Conservation (phyloP, 2,797 vertebrate species). For the Dicrostonyx torquatus region DNA sequence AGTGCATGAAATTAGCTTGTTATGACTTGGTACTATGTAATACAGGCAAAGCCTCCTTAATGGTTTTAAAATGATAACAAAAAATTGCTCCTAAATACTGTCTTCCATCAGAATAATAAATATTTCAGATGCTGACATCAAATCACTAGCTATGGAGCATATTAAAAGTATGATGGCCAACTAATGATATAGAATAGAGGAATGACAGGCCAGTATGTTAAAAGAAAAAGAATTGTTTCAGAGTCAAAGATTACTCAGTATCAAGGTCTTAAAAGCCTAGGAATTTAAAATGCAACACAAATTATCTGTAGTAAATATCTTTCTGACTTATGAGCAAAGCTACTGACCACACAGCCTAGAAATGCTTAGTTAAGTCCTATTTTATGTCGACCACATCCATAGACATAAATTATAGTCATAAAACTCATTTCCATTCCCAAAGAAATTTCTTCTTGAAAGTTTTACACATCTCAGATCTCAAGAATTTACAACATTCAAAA, state of each 20-base stretch:
- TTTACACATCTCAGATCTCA: neutral
- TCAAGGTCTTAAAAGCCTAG: neutral
- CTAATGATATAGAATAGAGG: neutral
- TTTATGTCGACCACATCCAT: conserved; percentile 1
- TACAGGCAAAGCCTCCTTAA: neutral
- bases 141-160: neutral
- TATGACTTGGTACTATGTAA: neutral
- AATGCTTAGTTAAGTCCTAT: neutral
- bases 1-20: neutral
- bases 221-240: neutral
- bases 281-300: neutral
- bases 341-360: neutral
- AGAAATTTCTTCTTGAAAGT: neutral
- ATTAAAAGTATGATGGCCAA: conserved; percentile 22
- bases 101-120: conserved; percentile 36
- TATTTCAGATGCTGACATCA: neutral
- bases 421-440: conserved; percentile 49
- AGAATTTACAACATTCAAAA: conserved; percentile 5
- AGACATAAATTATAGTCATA: neutral
- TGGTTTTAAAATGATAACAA: neutral
- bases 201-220: neutral
- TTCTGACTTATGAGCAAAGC: conserved; percentile 24
- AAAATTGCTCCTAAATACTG: neutral
- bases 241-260: neutral
- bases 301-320: neutral